Evolutionary conservation across 2,113 vertebrate species (phyloP).

Genomic region (Myodes glareolus): DNA sequence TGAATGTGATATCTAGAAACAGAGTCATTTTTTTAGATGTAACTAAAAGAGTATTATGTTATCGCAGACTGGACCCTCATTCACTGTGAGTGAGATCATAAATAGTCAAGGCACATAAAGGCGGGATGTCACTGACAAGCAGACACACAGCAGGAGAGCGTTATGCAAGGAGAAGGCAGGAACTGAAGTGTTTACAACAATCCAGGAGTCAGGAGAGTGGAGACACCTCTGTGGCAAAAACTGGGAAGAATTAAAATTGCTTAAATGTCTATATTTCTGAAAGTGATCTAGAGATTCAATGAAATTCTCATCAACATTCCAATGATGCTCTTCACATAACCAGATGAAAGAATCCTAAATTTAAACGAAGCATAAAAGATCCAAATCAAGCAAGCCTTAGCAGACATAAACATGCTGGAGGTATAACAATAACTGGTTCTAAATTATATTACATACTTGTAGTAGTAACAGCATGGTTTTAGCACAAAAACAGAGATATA

Average conservation of each 20-base stretch:
- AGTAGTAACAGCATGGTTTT: not conserved
- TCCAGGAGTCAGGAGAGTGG: not conserved
- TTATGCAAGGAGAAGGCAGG: fast-evolving
- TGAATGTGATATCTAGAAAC: not conserved
- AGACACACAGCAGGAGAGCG: not conserved
- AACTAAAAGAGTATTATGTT: not conserved
- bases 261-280: not conserved
- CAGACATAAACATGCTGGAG: not conserved
- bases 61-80: not conserved
- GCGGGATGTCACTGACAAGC: too few relatives aligned
- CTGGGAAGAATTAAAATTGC: not conserved
- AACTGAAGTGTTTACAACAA: too few relatives aligned
- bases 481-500: not conserved
- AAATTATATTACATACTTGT: too few relatives aligned
- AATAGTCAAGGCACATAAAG: not conserved
- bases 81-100: not conserved
- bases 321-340: not conserved
- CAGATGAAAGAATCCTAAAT: not conserved
- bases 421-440: not conserved
- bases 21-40: not conserved
- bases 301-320: not conserved
- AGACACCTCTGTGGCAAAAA: not conserved
- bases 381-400: not conserved
- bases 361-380: not conserved
- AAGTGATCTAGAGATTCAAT: not conserved